Conservation (phyloP, 2,113 vertebrate species). For the Mustelus asterias region DNA sequence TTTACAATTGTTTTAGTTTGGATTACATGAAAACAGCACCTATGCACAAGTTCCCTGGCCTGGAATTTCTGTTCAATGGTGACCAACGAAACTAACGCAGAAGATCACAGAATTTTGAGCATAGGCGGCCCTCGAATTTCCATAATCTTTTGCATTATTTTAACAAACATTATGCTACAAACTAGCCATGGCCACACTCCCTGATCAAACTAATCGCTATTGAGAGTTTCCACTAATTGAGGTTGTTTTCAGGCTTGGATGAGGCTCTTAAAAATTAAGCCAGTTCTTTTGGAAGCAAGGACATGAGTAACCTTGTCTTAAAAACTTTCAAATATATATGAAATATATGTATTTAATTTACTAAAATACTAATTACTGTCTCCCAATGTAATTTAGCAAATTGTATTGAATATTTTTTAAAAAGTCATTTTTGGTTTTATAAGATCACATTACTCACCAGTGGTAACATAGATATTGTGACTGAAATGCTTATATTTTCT, state of each 20-base stretch:
- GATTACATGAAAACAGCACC: background rate
- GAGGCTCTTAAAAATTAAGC: background rate
- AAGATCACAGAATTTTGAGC: background rate
- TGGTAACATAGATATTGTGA: background rate
- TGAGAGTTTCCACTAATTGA: background rate
- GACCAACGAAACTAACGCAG: background rate
- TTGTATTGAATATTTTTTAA: background rate
- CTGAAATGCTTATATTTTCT: background rate
- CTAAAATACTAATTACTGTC: background rate
- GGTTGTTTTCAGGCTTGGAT: background rate
- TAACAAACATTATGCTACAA: background rate
- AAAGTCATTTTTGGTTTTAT: background rate
- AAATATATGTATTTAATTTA: background rate
- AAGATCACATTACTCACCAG: background rate
- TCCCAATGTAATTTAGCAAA: background rate
- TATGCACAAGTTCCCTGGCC: background rate
- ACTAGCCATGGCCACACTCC: background rate
- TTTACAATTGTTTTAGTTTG: background rate
- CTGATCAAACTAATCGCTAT: background rate
- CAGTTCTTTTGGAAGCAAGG: background rate
- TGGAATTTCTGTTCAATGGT: background rate
- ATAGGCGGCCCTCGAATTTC: background rate
- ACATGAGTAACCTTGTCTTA: background rate
- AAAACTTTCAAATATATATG: background rate
- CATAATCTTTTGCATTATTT: background rate